Evolutionary conservation across 2,797 vertebrate species (phyloP).

Genomic region (Oreonectes daqikongensis): DNA sequence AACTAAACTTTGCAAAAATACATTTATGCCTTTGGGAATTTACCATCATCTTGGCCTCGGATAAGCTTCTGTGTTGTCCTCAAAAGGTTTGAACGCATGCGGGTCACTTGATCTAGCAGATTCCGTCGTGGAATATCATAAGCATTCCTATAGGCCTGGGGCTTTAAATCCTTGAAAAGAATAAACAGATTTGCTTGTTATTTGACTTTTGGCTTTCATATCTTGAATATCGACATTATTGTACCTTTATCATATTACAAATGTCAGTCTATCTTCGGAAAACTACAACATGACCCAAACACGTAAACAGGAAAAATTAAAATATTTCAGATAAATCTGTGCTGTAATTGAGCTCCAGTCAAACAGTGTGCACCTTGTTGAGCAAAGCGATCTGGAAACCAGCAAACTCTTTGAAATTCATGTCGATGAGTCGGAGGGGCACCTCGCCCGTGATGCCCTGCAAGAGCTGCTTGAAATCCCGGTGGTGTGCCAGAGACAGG

Average conservation of each 20-base stretch:
- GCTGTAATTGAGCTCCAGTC: background rate
- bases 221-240: too few species aligned
- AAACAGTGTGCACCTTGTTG: conserved; percentile 84
- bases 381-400: conserved; percentile 93
- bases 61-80: conserved; percentile 89
- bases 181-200: background rate
- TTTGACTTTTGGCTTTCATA: background rate
- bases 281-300: background rate
- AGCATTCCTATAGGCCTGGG: conserved; percentile 93
- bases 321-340: conserved; percentile 23
- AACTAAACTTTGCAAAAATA: background rate
- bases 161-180: conserved; percentile 87
- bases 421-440: conserved; percentile 82
- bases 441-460: conserved; percentile 90
- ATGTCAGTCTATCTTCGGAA: background rate
- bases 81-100: conserved; percentile 95
- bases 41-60: conserved; percentile 94
- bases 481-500: conserved; percentile 85
- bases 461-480: conserved; percentile 90
- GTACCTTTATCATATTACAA: background rate
- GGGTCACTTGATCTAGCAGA: conserved; percentile 93
- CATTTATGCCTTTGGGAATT: background rate
- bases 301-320: conserved; percentile 8
- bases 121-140: conserved; percentile 94
- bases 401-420: conserved; percentile 93